Evolutionary conservation across 2,888 invertebrate species (phyloP), one percentile per base, ranked within the genome.

Genomic region (Erpobdella octoculata): DNA sequence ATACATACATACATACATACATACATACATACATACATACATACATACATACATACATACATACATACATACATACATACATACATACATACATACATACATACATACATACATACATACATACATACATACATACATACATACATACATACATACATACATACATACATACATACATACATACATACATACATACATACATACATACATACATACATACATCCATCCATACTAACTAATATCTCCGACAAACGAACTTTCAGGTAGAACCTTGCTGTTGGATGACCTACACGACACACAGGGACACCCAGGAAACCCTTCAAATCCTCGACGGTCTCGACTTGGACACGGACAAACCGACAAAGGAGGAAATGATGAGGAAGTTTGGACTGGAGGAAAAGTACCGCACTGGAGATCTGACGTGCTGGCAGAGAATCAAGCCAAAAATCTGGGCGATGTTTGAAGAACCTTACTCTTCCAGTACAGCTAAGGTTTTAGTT

Each of bases 371-470:
- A 6, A 38, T 71, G 0, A 71, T 71, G 71, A 35, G 67, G 38
- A 71, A 41, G 67, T 72, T 72, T 38, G 69, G 69, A 35, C 25
- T 72, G 35, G 72, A 72, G 3, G 72, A 72, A 21, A 68, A 61
- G 33, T 68, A 58, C 38, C 48, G 61, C 21, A 46, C 33, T 5
- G 66, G 58, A 5, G 31, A 28, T 18, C 66, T 71, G 3, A 59
- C 8, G 5, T 67, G 71, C 18, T 71, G 71, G 71, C 67, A 71
- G 59, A 36, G 65, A 31, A 18, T 71, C 15, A 71, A 59, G 37
- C 71, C 71, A 2, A 65, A 46, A n/a, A 67, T 71, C n/a, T 71
- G 71, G 71, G 71, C 66, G n/a, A 48, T 71, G 58, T 71, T 71
- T 28, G 71, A 71, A 25, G 71, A 71, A n/a, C 71, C 71, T 21